Evolutionary conservation across 2,888 invertebrate species (phyloP).

Genomic region (Philereme transversata): DNA sequence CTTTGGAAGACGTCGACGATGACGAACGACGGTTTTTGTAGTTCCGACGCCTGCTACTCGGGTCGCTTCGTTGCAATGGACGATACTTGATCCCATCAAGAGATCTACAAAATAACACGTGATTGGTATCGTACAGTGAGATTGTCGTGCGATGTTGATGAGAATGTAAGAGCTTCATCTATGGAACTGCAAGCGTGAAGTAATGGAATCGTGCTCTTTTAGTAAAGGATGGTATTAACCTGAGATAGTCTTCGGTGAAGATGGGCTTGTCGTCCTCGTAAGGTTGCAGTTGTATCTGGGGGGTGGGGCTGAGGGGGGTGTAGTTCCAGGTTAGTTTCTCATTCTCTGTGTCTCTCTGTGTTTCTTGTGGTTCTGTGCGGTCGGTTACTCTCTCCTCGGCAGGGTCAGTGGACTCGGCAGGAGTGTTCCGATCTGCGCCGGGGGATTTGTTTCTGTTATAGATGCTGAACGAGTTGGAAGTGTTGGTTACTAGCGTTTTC

Average conservation of each 20-base stretch:
- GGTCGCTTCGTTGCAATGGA: constrained; percentile 85
- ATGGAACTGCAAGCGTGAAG: constrained; percentile 53
- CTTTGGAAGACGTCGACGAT: constrained; percentile 84
- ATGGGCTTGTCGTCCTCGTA: constrained; percentile 76
- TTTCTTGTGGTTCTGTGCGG: constrained; percentile 22
- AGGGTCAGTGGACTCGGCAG: constrained; percentile 66
- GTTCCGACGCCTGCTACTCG: constrained; percentile 84
- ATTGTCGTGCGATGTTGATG: constrained; percentile 61
- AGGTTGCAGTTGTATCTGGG: constrained; percentile 81
- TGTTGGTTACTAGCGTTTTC: constrained; percentile 71
- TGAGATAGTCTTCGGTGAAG: constrained; percentile 78
- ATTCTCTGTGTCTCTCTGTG: constrained; percentile 35
- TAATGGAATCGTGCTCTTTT: constrained; percentile 53
- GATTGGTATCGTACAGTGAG: constrained; percentile 71
- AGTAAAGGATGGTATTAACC: constrained; percentile 73
- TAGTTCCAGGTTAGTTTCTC: constrained; percentile 78
- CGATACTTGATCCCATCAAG: constrained; percentile 87
- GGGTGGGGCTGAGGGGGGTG: constrained; percentile 69
- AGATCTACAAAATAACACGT: constrained; percentile 83
- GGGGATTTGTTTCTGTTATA: constrained; percentile 74
- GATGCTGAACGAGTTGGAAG: constrained; percentile 72
- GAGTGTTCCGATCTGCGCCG: constrained; percentile 70
- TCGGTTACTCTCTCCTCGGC: constrained; percentile 49
- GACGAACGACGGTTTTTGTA: constrained; percentile 85
- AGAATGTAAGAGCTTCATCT: constrained; percentile 57